These are phyloP conservation scores for Sandelia bainsii DNA, from an alignment of 2,797 vertebrate species.

Conservation along the genomic window DNA sequence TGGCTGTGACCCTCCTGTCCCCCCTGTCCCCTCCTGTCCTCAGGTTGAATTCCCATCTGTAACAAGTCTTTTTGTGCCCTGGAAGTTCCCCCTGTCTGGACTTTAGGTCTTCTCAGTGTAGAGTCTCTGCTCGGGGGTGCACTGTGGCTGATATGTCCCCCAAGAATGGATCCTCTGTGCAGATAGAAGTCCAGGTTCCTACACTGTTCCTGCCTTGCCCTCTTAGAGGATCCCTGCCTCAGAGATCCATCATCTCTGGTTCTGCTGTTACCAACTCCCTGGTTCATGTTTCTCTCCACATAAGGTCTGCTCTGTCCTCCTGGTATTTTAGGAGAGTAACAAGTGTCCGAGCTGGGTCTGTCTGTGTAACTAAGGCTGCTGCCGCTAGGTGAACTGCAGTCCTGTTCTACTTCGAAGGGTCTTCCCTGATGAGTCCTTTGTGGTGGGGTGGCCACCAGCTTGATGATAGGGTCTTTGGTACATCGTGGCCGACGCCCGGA, in stretches of 20 bases:
- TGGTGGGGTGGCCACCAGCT: slow-evolving; percentile 80
- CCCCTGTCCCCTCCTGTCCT: slow-evolving; percentile 58
- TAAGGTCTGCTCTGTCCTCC: slow-evolving; percentile 74
- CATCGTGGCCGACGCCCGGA: slow-evolving; percentile 91
- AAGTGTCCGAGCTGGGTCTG: slow-evolving; percentile 41
- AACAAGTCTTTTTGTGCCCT: slow-evolving; percentile 63
- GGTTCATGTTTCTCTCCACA: slow-evolving; percentile 55
- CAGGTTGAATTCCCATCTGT: slow-evolving; percentile 46
- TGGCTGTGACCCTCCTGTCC: slow-evolving; percentile 71
- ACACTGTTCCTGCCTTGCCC: slow-evolving; percentile 67
- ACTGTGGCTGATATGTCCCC: slow-evolving; percentile 61
- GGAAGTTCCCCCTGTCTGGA: slow-evolving; percentile 37
- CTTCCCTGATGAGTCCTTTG: slow-evolving; percentile 63
- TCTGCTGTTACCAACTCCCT: slow-evolving; percentile 43
- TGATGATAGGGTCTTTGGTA: slow-evolving; percentile 88
- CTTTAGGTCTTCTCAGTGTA: slow-evolving; percentile 66
- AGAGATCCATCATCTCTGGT: slow-evolving; percentile 73
- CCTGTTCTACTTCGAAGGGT: slow-evolving; percentile 44
- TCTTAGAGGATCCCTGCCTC: slow-evolving; percentile 78
- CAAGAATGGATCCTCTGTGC: slow-evolving; percentile 58
- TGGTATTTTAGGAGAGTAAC: slow-evolving; percentile 64
- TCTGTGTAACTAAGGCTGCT: slow-evolving; percentile 70
- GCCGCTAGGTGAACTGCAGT: slow-evolving; percentile 65
- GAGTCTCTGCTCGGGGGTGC: slow-evolving; percentile 80
- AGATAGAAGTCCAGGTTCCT: slow-evolving; percentile 70